A percentile compares a stretch with the other conserved stretches of the same genome.
Evolutionary conservation across 2,113 vertebrate genomes (phyloP).

Genomic region (Indri indri): DNA sequence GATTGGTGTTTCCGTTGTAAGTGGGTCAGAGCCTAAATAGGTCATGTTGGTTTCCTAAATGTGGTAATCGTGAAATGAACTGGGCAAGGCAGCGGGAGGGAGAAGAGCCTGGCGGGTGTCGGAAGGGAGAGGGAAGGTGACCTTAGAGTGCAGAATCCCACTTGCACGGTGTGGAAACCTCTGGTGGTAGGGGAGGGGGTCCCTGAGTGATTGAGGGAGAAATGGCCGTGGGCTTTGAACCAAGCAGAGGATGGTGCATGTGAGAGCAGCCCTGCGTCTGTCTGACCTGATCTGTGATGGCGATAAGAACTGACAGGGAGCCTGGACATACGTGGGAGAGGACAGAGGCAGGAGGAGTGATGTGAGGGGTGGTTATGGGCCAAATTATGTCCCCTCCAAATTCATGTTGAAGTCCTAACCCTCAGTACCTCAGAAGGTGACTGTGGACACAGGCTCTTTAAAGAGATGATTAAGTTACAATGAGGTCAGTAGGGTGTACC

Average conservation of each 20-base stretch:
- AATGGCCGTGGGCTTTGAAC: not conserved
- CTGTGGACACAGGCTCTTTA: not conserved
- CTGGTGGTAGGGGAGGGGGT: not conserved
- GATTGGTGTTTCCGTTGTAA: constrained; percentile 80
- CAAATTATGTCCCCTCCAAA: not conserved
- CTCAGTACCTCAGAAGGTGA: not conserved
- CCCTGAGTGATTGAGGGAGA: not conserved
- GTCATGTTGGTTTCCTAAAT: constrained; percentile 78
- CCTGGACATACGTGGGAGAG: not conserved
- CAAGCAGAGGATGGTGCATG: not conserved
- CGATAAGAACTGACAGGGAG: not conserved
- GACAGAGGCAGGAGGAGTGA: not conserved
- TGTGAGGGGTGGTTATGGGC: not conserved
- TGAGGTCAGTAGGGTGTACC: not conserved
- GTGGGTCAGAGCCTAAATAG: constrained; percentile 86
- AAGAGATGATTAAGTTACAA: not conserved
- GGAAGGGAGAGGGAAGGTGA: not conserved
- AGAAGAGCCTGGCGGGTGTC: not conserved
- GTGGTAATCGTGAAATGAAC: constrained; percentile 73
- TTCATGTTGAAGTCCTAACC: not conserved
- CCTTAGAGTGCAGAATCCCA: not conserved
- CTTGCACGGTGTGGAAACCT: not conserved
- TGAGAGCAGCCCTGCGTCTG: not conserved
- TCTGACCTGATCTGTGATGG: not conserved
- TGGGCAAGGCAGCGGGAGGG: constrained; percentile 14